These are phyloP conservation scores for Drosophila fulvimacula DNA, from an alignment of 2,888 invertebrate species.

Conservation along the genomic window DNA sequence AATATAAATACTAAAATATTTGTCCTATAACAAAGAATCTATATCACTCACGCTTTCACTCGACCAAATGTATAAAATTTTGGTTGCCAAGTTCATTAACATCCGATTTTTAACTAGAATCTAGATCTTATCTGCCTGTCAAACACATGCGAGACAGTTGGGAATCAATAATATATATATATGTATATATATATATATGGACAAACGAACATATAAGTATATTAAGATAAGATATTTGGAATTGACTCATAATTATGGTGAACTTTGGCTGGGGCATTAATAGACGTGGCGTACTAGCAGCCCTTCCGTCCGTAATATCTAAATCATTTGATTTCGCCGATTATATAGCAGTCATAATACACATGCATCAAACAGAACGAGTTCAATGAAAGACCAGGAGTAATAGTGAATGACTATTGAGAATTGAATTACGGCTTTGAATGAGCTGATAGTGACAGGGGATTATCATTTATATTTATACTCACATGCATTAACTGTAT, in stretches of 20 bases:
- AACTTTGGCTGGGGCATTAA: conserved; percentile 28
- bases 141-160: conserved; percentile 25
- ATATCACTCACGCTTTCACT: not conserved
- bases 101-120: conserved; percentile 5
- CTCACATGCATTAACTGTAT: conserved; percentile 4
- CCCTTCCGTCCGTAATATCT: conserved; percentile 2
- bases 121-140: not conserved
- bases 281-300: conserved; percentile 4
- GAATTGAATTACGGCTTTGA: conserved; percentile 38
- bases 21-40: too few species aligned
- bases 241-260: conserved; percentile 35
- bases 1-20: too few species aligned
- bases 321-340: not conserved
- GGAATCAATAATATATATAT: conserved; percentile 12
- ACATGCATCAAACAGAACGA: conserved; percentile 23
- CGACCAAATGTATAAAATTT: not conserved
- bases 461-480: conserved; percentile 17
- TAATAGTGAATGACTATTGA: conserved; percentile 6
- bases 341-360: conserved; percentile 18
- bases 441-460: conserved; percentile 8
- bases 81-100: conserved; percentile 13
- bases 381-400: conserved; percentile 30
- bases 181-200: not conserved
- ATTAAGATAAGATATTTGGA: conserved; percentile 34
- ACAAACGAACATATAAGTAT: not conserved